These are phyloP conservation scores for Dysdera silvatica DNA, from an alignment of 1,140 invertebrate species.

Conservation along the genomic window DNA sequence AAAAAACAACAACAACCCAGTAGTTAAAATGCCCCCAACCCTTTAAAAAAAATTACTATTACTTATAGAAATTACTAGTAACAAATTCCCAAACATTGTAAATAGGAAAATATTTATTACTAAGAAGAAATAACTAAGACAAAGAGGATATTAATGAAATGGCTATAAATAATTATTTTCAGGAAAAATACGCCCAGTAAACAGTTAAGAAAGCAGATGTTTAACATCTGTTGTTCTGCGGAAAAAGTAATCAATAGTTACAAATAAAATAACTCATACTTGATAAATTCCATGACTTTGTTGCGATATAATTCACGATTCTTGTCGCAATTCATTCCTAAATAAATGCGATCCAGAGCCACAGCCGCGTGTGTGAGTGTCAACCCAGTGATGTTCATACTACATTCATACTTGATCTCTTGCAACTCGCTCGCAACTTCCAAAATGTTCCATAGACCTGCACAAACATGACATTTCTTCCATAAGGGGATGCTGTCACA, in stretches of 20 bases:
- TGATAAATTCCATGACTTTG: constrained; percentile 78
- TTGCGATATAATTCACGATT: constrained; percentile 64
- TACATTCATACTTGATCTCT: constrained; percentile 81
- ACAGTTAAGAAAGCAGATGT: too few relatives aligned
- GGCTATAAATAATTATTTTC: too few relatives aligned
- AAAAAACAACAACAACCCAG: too few relatives aligned
- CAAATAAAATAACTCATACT: constrained; percentile 24
- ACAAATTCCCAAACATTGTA: too few relatives aligned
- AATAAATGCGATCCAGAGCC: constrained; percentile 77
- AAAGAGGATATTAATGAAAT: too few relatives aligned
- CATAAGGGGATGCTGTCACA: neutral
- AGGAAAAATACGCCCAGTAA: too few relatives aligned
- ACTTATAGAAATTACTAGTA: too few relatives aligned
- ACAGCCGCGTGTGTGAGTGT: constrained; percentile 81
- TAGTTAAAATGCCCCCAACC: too few relatives aligned
- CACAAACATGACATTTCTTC: neutral
- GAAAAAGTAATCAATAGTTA: neutral
- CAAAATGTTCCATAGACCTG: constrained; percentile 60
- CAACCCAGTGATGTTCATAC: constrained; percentile 77
- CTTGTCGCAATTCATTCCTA: constrained; percentile 88
- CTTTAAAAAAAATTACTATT: too few relatives aligned
- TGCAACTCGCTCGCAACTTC: constrained; percentile 83
- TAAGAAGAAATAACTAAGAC: too few relatives aligned
- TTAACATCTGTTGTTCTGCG: too few relatives aligned
- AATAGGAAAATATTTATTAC: too few relatives aligned